Conservation (phyloP, 2,113 vertebrate species). For the Orthonyx spaldingii region DNA sequence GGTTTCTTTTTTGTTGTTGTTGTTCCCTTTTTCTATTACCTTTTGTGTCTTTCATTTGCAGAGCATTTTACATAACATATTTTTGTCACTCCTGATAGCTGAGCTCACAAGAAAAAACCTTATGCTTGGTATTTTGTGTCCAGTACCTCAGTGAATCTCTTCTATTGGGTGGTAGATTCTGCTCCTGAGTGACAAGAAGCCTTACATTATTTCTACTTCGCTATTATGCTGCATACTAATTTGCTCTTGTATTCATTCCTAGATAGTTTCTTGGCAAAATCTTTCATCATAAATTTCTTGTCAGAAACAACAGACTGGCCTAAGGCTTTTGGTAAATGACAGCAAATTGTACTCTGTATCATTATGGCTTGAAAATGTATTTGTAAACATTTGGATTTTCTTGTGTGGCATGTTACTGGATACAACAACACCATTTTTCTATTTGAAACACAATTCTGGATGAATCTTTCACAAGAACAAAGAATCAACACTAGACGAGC, state of each 20-base stretch:
- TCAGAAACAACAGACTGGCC: not conserved
- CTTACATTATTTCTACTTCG: not conserved
- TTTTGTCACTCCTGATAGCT: not conserved
- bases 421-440: not conserved
- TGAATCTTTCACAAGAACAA: not conserved
- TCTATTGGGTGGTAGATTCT: not conserved
- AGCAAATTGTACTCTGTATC: not conserved
- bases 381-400: not conserved
- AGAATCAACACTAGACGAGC: not conserved
- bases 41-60: not conserved
- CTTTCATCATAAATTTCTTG: not conserved
- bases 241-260: not conserved
- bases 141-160: not conserved
- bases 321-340: not conserved
- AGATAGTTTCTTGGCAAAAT: not conserved
- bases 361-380: not conserved
- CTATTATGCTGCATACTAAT: not conserved
- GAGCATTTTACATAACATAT: not conserved
- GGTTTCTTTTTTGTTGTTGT: not conserved
- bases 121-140: not conserved
- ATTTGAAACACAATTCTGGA: not conserved
- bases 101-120: not conserved
- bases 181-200: not conserved
- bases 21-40: not conserved
- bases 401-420: not conserved